Evolutionary conservation across 2,888 invertebrate genomes (phyloP).

Genomic region (Andrena marginata): DNA sequence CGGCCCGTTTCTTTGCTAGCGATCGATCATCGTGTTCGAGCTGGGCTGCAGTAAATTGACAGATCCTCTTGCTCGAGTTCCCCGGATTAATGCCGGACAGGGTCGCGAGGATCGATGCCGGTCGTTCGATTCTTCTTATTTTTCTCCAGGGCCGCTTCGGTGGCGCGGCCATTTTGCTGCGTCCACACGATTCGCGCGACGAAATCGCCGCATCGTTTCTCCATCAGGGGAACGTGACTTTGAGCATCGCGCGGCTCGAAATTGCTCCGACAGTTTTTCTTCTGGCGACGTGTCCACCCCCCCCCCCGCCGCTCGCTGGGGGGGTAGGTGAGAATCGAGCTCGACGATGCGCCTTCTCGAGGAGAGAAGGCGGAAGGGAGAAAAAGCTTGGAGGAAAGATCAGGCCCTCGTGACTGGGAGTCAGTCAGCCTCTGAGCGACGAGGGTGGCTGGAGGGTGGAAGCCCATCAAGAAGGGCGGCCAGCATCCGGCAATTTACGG

Average conservation of each 20-base stretch:
- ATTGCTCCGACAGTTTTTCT: slow-evolving; percentile 62
- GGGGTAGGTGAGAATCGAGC: slow-evolving; percentile 35
- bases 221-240: slow-evolving; percentile 57
- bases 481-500: slow-evolving; percentile 77
- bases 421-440: neutral
- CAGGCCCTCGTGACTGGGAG: slow-evolving; percentile 20
- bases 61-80: slow-evolving; percentile 26
- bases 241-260: slow-evolving; percentile 45
- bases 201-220: slow-evolving; percentile 47
- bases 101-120: slow-evolving; percentile 1
- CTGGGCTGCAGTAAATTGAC: slow-evolving; percentile 21
- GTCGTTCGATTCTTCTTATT: slow-evolving; percentile 17
- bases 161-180: slow-evolving; percentile 27
- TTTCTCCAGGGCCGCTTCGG: neutral
- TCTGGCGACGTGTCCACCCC: neutral
- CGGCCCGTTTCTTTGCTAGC: neutral
- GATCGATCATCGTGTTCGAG: slow-evolving; percentile 17
- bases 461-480: slow-evolving; percentile 44
- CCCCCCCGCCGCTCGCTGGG: neutral
- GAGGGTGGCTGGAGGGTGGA: slow-evolving; percentile 45
- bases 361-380: neutral
- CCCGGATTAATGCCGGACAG: slow-evolving; percentile 31
- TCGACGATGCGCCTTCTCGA: slow-evolving; percentile 15
- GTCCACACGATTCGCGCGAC: slow-evolving; percentile 50
- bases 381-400: slow-evolving; percentile 39